Evolutionary conservation across 2,797 vertebrate species (phyloP).

Genomic region (Tadarida brasiliensis): DNA sequence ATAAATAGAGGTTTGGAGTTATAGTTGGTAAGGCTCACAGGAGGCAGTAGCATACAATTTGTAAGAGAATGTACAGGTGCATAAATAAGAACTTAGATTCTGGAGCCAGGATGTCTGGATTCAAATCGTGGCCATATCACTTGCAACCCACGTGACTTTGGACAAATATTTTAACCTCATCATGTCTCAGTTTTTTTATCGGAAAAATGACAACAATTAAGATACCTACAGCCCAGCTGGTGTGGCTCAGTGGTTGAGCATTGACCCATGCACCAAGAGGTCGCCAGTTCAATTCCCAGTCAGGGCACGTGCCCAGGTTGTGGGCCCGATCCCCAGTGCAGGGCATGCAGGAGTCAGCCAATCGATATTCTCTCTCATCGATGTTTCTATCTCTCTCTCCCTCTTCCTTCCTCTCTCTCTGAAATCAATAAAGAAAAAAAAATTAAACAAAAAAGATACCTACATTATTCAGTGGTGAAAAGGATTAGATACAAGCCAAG

Average conservation of each 20-base stretch:
- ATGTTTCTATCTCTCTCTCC: too few relatives aligned
- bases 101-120: not conserved
- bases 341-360: too few relatives aligned
- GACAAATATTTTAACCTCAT: not conserved
- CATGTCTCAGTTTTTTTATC: not conserved
- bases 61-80: not conserved
- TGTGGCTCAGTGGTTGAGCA: too few relatives aligned
- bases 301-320: too few relatives aligned
- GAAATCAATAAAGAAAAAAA: not conserved
- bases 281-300: too few relatives aligned
- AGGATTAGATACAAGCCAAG: not conserved
- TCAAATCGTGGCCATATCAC: not conserved
- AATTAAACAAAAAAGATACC: not conserved
- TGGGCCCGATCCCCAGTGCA: too few relatives aligned
- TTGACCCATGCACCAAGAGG: too few relatives aligned
- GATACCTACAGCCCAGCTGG: not conserved
- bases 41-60: not conserved
- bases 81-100: not conserved
- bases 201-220: not conserved
- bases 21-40: not conserved
- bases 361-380: too few relatives aligned
- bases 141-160: not conserved
- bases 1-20: not conserved
- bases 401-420: too few relatives aligned
- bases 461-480: not conserved